Evolutionary conservation across 2,888 invertebrate species (phyloP).

Genomic region (Polydrusus pterygomalis): DNA sequence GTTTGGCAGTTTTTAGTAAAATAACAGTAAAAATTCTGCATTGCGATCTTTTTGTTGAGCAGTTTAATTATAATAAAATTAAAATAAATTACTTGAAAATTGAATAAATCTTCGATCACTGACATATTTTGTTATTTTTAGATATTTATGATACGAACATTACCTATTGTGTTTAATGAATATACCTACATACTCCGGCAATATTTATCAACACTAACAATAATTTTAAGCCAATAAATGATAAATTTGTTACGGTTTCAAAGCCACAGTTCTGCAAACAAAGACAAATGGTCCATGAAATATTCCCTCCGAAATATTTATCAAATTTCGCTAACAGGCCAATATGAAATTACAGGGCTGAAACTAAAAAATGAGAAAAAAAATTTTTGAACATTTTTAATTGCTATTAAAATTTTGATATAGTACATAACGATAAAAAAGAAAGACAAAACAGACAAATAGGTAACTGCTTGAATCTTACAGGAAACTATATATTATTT

Average conservation of each 20-base stretch:
- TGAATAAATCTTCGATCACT: no score
- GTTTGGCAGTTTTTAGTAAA: no score
- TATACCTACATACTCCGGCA: neutral
- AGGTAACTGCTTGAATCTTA: no score
- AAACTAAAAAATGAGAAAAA: neutral
- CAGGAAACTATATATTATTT: no score
- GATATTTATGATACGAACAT: neutral
- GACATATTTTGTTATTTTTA: neutral
- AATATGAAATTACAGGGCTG: constrained; percentile 39
- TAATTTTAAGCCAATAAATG: constrained; percentile 20
- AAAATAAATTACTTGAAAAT: no score
- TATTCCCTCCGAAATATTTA: constrained; percentile 34
- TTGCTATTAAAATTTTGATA: neutral
- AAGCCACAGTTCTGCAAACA: constrained; percentile 10
- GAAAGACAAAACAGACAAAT: no score
- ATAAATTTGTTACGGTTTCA: constrained; percentile 8
- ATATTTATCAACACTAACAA: constrained; percentile 7
- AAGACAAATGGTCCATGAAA: constrained; percentile 48
- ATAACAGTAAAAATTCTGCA: no score
- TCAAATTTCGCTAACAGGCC: constrained; percentile 41
- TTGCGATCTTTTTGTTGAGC: no score
- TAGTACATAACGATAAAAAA: neutral
- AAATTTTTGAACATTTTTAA: neutral
- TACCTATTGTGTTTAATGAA: neutral
- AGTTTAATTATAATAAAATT: no score